Conservation (phyloP, 1,140 invertebrate genomes). For the Drosophila willistoni region DNA sequence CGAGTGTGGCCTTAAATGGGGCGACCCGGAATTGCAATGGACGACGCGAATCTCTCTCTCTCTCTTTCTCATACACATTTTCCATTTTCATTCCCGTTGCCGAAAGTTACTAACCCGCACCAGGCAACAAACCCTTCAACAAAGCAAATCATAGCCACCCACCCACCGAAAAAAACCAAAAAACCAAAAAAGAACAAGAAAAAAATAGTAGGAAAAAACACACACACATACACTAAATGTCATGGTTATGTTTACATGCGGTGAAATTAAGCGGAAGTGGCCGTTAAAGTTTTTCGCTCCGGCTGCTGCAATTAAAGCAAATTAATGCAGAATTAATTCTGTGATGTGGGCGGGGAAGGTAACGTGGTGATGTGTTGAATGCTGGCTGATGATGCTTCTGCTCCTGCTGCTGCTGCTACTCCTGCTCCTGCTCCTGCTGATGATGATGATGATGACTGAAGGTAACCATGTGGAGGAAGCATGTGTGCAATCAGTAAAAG, state of each 20-base stretch:
- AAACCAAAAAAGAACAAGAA: not conserved
- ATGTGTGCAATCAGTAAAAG: slow-evolving; percentile 66
- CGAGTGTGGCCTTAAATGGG: slow-evolving; percentile 64
- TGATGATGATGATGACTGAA: slow-evolving; percentile 17
- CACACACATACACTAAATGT: slow-evolving; percentile 60
- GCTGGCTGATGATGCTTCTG: not conserved
- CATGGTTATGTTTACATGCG: slow-evolving; percentile 80
- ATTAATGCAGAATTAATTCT: slow-evolving; percentile 70
- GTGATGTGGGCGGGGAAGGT: not conserved
- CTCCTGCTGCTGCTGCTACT: slow-evolving; percentile 20
- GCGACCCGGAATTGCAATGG: slow-evolving; percentile 38
- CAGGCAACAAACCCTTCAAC: slow-evolving; percentile 2
- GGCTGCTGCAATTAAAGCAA: slow-evolving; percentile 65
- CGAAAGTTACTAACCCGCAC: slow-evolving; percentile 15
- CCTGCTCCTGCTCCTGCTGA: slow-evolving; percentile 10
- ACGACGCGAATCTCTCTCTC: slow-evolving; percentile 15
- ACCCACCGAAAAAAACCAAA: slow-evolving; percentile 60
- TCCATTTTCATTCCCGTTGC: slow-evolving; percentile 6
- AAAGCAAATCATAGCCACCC: slow-evolving; percentile 16
- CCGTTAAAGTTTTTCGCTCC: slow-evolving; percentile 55
- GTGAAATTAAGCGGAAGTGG: slow-evolving; percentile 72
- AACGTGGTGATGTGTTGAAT: not conserved
- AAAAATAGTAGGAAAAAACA: slow-evolving; percentile 11
- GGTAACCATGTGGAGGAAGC: slow-evolving; percentile 43
- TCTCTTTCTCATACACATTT: not conserved